Conservation (phyloP, 2,888 invertebrate genomes). For the Scaptomyza polygonia region DNA sequence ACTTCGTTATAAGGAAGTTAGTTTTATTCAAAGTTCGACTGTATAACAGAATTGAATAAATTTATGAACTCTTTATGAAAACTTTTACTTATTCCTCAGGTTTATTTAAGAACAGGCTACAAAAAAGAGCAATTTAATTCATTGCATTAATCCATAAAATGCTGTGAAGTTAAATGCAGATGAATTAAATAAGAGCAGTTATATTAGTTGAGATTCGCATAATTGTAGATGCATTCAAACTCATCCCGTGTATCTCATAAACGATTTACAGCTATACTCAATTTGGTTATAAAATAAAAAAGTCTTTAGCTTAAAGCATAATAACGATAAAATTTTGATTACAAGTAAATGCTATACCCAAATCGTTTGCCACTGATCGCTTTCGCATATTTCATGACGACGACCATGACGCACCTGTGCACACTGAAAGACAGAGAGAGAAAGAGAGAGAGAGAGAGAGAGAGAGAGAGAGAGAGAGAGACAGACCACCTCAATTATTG, state of each 20-base stretch:
- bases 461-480: constrained; percentile 27
- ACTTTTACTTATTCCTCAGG: too few species aligned
- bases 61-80: too few species aligned
- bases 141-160: too few species aligned
- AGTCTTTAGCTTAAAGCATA: constrained; percentile 26
- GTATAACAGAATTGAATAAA: too few species aligned
- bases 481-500: constrained; percentile 16
- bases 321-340: constrained; percentile 32
- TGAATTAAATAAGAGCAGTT: too few species aligned
- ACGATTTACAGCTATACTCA: constrained; percentile 27
- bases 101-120: too few species aligned
- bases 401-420: constrained; percentile 23
- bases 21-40: too few species aligned
- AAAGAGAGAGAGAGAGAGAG: constrained; percentile 40
- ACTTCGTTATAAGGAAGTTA: too few species aligned
- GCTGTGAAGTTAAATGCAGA: too few species aligned
- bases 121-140: too few species aligned
- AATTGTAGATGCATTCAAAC: not conserved
- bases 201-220: not conserved
- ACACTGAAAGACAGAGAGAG: constrained; percentile 3
- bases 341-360: constrained; percentile 10
- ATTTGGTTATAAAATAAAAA: constrained; percentile 48
- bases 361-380: constrained; percentile 20
- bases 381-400: constrained; percentile 17
- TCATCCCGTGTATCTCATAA: not conserved